These are phyloP conservation scores for Epinotia brunnichana DNA, from an alignment of 2,888 invertebrate species.

Conservation along the genomic window DNA sequence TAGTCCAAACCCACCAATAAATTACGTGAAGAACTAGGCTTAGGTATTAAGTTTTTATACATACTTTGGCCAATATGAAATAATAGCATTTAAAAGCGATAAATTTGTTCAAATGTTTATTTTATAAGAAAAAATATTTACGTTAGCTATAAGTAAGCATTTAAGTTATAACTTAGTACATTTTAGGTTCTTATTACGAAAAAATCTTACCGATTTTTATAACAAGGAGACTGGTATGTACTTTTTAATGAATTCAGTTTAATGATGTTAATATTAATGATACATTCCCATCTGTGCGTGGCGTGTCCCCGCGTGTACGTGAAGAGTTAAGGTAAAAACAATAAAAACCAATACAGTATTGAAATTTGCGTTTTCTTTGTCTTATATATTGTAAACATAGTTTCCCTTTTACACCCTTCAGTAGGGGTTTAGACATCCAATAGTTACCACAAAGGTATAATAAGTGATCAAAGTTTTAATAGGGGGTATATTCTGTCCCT, in stretches of 20 bases:
- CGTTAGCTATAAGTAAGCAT: conserved; percentile 72
- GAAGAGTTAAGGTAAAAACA: conserved; percentile 60
- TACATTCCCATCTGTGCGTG: conserved; percentile 75
- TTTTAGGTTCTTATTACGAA: conserved; percentile 69
- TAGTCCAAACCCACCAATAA: not conserved
- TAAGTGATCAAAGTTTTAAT: no score
- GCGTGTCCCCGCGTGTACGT: conserved; percentile 62
- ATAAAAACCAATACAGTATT: conserved; percentile 83
- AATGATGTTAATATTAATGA: conserved; percentile 66
- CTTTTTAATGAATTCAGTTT: conserved; percentile 66
- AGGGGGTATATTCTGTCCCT: no score
- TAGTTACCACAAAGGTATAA: no score
- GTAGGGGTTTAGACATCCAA: no score
- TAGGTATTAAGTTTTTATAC: conserved; percentile 5
- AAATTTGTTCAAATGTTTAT: conserved; percentile 64
- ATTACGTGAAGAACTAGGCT: no score
- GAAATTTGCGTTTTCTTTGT: conserved; percentile 63
- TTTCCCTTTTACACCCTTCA: not conserved
- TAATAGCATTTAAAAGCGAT: conserved; percentile 65
- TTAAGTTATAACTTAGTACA: conserved; percentile 76
- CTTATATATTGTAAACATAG: not conserved
- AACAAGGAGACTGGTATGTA: conserved; percentile 82
- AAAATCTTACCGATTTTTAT: conserved; percentile 72
- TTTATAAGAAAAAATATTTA: conserved; percentile 55
- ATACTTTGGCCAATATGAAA: conserved; percentile 32